These are phyloP conservation scores for Zoroaster sp. DNA, from an alignment of 53 echinoderm and acorn worm species.

Conservation along the genomic window DNA sequence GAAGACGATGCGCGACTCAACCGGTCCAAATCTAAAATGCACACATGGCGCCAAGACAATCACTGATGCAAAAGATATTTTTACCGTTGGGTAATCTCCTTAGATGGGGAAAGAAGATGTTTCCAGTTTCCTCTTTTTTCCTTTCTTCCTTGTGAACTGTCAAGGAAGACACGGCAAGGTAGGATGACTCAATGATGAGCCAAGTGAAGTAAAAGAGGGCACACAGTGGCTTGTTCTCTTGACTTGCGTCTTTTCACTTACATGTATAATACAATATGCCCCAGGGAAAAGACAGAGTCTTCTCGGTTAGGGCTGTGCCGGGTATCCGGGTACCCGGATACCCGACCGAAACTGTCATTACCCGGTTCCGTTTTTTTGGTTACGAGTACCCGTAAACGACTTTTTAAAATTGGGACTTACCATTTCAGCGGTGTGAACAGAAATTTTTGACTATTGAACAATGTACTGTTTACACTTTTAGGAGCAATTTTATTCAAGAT, in stretches of 20 bases:
- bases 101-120: slow-evolving; percentile 37
- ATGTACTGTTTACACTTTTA: no score
- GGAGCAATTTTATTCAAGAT: no score
- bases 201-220: slow-evolving; percentile 40
- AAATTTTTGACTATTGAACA: no score
- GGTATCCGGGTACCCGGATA: no score
- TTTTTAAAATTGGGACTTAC: no score
- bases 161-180: background rate
- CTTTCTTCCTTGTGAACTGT: background rate
- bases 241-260: background rate
- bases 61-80: slow-evolving; percentile 38
- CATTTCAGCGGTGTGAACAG: no score
- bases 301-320: no score
- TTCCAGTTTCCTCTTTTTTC: background rate
- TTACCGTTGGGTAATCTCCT: slow-evolving; percentile 47
- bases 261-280: background rate
- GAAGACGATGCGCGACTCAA: background rate
- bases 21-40: slow-evolving; percentile 2
- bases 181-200: slow-evolving; percentile 49
- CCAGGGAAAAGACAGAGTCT: background rate
- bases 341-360: no score
- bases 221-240: background rate
- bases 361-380: no score
- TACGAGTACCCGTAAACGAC: no score
- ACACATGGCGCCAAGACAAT: slow-evolving; percentile 13